Base-by-base conservation (phyloP, 1,140 invertebrate species). In the Apis laboriosa region DNA sequence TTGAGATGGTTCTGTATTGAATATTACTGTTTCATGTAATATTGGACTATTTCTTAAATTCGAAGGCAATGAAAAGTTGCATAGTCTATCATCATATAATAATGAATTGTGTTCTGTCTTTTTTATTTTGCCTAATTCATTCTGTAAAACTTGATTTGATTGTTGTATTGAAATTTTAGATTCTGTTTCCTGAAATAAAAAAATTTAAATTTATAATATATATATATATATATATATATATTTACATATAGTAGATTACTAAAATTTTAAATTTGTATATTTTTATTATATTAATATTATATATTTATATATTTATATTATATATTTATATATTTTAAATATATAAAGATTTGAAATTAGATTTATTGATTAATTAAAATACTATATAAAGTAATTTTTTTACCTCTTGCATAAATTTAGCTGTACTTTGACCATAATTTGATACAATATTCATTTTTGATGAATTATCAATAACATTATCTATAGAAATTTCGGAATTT, bases 41-140 rank as follows among this genome's bases (percentile, higher is more conserved):
- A 68, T 68, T 15, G 80, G 80, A 7, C 64, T 82, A 7, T 82
- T 82, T 1, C 80, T 70, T 49, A 82, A 28, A 12, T 77, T 81
- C 4, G 79, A 81, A 51, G 79, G 72, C 24, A 76, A 66, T 7
- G 72, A 76, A 17, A 81, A 81, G 13, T 76, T 76, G 34, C 79
- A 82, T 15, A 82, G 21, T 19, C 9, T 68, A 43, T 77, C 80
- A 1, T 77, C 74, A 13, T 43, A 55, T 24, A 80, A 15, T 12
- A 49, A 1, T 1, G 53, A 56, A 28, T 11, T 55, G 1, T 28
- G 68, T 2, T 63, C 49, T 1, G 49, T 17, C 8, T 73, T 80
- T 49, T 15, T 70, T 68, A 68, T 13, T 15, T 56, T 55, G 12
- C 19, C 60, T 3, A 80, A 24, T 12, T 56, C 51, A 34, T 51